Conservation (phyloP, 1,140 invertebrate genomes). For the Tribolium madens region DNA sequence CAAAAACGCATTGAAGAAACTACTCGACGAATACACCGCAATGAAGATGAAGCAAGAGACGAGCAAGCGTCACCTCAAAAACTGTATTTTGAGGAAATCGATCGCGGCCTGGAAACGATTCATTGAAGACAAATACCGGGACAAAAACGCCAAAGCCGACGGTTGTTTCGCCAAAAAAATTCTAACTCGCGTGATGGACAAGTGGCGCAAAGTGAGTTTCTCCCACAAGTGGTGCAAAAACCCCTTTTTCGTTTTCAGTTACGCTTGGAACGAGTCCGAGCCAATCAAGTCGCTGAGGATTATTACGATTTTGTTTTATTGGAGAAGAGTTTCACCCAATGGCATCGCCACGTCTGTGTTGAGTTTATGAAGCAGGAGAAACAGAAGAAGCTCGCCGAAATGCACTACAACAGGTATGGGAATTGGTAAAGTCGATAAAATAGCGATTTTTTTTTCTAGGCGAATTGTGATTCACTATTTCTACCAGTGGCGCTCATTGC, state of each 20-base stretch:
- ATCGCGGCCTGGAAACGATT: conserved; percentile 65
- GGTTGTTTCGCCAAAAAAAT: conserved; percentile 64
- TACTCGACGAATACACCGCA: conserved; percentile 67
- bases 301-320: conserved; percentile 71
- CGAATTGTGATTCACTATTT: conserved; percentile 72
- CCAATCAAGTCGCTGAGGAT: conserved; percentile 71
- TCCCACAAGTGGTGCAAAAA: too few relatives aligned
- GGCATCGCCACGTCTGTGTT: conserved; percentile 65
- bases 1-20: conserved; percentile 67
- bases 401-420: conserved; percentile 70
- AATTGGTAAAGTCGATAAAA: too few relatives aligned
- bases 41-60: conserved; percentile 66
- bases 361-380: conserved; percentile 66
- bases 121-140: conserved; percentile 63
- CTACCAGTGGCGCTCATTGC: conserved; percentile 73
- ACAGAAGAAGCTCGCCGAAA: conserved; percentile 67
- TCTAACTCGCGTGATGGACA: conserved; percentile 54
- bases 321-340: conserved; percentile 68
- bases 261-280: conserved; percentile 48
- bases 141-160: conserved; percentile 54
- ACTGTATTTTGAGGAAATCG: conserved; percentile 67
- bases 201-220: conserved; percentile 38
- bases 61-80: conserved; percentile 60
- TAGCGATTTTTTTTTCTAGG: conserved; percentile 62
- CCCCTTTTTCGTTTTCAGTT: conserved; percentile 42